Conservation (phyloP, 1,140 invertebrate species). For the Aphis gossypii region DNA sequence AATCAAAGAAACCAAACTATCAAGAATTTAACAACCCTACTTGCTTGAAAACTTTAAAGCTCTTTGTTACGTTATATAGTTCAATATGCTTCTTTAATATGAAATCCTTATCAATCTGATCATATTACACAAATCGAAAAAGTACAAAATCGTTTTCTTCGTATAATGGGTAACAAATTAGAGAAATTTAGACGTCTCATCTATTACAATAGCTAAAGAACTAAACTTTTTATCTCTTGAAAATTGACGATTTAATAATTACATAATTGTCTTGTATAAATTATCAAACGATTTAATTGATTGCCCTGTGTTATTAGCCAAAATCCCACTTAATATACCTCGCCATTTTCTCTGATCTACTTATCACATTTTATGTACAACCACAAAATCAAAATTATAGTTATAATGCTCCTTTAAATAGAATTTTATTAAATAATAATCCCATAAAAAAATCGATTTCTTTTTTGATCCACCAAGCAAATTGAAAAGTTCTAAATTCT, state of each 20-base stretch:
- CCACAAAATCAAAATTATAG: not conserved
- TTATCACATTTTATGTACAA: not conserved
- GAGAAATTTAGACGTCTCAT: not conserved
- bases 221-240: not conserved
- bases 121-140: not conserved
- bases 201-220: not conserved
- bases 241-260: no score
- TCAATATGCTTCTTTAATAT: not conserved
- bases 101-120: not conserved
- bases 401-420: not conserved
- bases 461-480: not conserved
- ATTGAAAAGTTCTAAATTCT: not conserved
- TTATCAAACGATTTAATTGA: no score
- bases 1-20: no score
- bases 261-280: no score
- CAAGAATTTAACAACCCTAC: no score
- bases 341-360: not conserved
- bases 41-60: not conserved
- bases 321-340: not conserved
- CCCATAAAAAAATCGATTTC: not conserved
- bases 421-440: not conserved
- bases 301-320: not conserved
- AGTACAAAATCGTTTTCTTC: not conserved
- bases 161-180: not conserved
- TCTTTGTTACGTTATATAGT: not conserved